Evolutionary conservation across 1,140 invertebrate species (phyloP).

Genomic region (Ceratitis capitata): DNA sequence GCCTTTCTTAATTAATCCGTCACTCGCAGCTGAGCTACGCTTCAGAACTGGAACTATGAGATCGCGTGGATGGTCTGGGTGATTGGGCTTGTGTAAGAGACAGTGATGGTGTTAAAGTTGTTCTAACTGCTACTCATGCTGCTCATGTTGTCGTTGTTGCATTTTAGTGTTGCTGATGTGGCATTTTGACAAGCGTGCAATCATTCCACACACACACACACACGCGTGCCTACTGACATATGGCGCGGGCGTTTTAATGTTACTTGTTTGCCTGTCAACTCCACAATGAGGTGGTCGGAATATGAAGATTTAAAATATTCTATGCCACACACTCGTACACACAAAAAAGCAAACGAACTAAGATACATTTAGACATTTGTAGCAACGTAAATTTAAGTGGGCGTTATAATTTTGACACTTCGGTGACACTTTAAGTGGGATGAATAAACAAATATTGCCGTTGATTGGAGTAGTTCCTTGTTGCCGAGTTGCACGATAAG

Average conservation of each 20-base stretch:
- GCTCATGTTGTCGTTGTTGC: not conserved
- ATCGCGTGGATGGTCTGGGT: not conserved
- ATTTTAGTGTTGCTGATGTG: conserved; percentile 4
- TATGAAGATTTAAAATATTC: not conserved
- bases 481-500: too few relatives aligned
- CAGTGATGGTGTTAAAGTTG: not conserved
- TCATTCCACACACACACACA: not conserved
- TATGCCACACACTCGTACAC: too few relatives aligned
- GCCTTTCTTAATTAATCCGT: conserved; percentile 31
- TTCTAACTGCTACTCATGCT: not conserved
- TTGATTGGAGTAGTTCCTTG: not conserved
- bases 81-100: not conserved
- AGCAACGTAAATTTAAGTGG: not conserved
- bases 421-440: conserved; percentile 27
- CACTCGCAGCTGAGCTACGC: conserved; percentile 18
- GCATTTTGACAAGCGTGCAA: conserved; percentile 12
- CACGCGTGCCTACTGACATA: too few relatives aligned
- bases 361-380: not conserved
- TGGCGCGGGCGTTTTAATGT: conserved; percentile 20
- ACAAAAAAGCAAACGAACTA: too few relatives aligned
- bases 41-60: not conserved
- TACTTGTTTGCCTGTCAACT: conserved; percentile 7
- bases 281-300: not conserved
- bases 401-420: conserved; percentile 33
- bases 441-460: not conserved